phyloP scores from a whole-genome alignment of 2,888 invertebrate genomes.

The Unio pictorum region DNA sequence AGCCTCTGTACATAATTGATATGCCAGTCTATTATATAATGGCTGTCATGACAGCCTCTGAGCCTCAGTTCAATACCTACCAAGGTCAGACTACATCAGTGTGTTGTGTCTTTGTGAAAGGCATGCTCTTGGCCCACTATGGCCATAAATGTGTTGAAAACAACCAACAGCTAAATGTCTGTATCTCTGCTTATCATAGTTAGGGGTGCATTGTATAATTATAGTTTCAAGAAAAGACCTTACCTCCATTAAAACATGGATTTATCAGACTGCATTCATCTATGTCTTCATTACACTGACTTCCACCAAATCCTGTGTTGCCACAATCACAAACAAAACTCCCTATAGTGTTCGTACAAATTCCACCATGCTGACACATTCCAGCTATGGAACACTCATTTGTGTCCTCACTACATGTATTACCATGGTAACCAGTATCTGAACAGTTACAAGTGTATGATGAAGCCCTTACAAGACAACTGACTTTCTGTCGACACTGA shows the following conservation, averaged over 20 bases:
- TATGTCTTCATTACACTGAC: conserved; percentile 46
- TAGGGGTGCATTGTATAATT: too few species aligned
- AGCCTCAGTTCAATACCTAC: too few species aligned
- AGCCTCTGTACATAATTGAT: too few species aligned
- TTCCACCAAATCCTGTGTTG: conserved; percentile 56
- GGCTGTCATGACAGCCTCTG: too few species aligned
- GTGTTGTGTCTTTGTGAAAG: too few species aligned
- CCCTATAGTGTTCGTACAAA: conserved; percentile 50
- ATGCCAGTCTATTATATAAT: too few species aligned
- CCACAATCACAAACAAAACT: conserved; percentile 52
- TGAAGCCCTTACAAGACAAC: conserved; percentile 33
- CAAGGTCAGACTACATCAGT: too few species aligned
- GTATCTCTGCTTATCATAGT: too few species aligned
- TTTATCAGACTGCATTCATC: conserved; percentile 50
- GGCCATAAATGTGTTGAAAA: too few species aligned
- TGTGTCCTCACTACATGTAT: conserved; percentile 42
- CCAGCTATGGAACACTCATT: conserved; percentile 45
- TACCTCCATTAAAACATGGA: conserved; percentile 62
- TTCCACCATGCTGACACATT: conserved; percentile 49
- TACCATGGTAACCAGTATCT: conserved; percentile 48
- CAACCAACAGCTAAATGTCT: not conserved
- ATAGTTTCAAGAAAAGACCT: conserved; percentile 1
- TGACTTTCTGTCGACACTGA: conserved; percentile 37
- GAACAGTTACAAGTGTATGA: conserved; percentile 56
- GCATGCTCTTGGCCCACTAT: too few species aligned